A percentile compares a stretch with the other conserved stretches of the same genome.
These are phyloP conservation scores for Leucoma salicis DNA, from an alignment of 2,888 invertebrate genomes.

Conservation along the genomic window DNA sequence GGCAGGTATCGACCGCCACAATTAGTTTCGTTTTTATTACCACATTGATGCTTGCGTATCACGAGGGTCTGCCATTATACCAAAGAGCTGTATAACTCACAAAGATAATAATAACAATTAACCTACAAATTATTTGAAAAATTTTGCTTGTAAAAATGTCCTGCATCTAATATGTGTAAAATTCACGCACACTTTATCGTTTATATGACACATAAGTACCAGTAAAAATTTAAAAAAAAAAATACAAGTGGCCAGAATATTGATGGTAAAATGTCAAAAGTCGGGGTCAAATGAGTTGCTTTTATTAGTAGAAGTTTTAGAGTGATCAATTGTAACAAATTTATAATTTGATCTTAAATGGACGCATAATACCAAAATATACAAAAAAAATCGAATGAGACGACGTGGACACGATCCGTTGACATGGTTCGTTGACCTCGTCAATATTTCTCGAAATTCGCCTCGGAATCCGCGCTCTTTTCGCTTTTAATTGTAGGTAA, in stretches of 20 bases:
- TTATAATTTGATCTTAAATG: conserved; percentile 40
- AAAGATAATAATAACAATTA: not conserved
- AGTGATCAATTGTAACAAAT: too few relatives aligned
- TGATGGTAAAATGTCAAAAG: too few relatives aligned
- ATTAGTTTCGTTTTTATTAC: conserved; percentile 38
- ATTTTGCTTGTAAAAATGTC: conserved; percentile 3
- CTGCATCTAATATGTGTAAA: conserved; percentile 17
- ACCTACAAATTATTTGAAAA: not conserved
- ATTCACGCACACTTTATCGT: too few relatives aligned
- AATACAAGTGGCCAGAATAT: too few relatives aligned
- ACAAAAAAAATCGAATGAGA: conserved; percentile 59
- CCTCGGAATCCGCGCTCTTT: conserved; percentile 75
- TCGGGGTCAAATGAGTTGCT: too few relatives aligned
- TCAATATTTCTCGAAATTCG: conserved; percentile 80
- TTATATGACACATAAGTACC: too few relatives aligned
- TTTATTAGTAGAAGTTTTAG: too few relatives aligned
- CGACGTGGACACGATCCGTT: conserved; percentile 76
- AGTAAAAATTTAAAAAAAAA: too few relatives aligned
- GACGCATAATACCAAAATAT: conserved; percentile 59
- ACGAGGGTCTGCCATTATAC: conserved; percentile 24
- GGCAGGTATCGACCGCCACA: conserved; percentile 35
- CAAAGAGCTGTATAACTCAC: conserved; percentile 24
- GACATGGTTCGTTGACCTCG: conserved; percentile 75
- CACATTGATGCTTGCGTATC: conserved; percentile 32
- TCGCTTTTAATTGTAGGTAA: conserved; percentile 79